Evolutionary conservation across 2,888 invertebrate genomes (phyloP), one percentile per base, ranked within the genome.

Genomic region (Camponotus fellah): DNA sequence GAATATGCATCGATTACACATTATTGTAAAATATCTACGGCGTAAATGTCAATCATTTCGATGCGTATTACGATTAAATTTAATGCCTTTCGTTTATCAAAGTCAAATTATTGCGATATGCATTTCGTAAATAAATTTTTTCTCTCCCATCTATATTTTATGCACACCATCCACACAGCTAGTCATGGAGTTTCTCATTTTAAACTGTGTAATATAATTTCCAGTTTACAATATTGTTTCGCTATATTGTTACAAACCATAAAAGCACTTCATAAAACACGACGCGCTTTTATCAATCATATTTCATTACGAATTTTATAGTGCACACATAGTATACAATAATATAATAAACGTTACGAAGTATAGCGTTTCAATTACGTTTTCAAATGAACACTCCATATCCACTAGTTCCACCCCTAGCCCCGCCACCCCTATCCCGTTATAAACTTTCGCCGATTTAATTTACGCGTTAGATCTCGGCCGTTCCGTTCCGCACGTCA

Each of bases 391-490:
- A 17, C 17, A 21, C 21, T 9, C 12, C 46, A 34, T 58, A 17
- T 60, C 3, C 9, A 26, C 26, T 26, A 26, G 26, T 17, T 3
- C 3, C 34, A 10, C 0, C 43, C n/a, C n/a, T n/a, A n/a, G n/a
- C n/a, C n/a, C 46, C 12, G 6, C n/a, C 0, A 8, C 12, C 46
- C n/a, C 17, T 53, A 46, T 79, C 60, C 46, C 43, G 21, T 21
- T 46, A 21, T 26, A 34, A 72, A 72, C 60, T 60, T 72, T 26
- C 46, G 46, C 12, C 17, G 37, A 80, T 72, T 80, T 46, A 60
- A 60, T 60, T 72, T 80, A 46, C 60, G 79, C 74, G 60, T 49
- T 21, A 60, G 12, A 79, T 72, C 60, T 80, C 60, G 43, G 34
- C n/a, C 40, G 21, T n/a, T 68, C n/a, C 0, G 14, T 66, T 26